Percentiles rank a stretch among this genome's conserved stretches.
Evolutionary conservation across 2,797 vertebrate species (phyloP).

Genomic region (Allobates femoralis): DNA sequence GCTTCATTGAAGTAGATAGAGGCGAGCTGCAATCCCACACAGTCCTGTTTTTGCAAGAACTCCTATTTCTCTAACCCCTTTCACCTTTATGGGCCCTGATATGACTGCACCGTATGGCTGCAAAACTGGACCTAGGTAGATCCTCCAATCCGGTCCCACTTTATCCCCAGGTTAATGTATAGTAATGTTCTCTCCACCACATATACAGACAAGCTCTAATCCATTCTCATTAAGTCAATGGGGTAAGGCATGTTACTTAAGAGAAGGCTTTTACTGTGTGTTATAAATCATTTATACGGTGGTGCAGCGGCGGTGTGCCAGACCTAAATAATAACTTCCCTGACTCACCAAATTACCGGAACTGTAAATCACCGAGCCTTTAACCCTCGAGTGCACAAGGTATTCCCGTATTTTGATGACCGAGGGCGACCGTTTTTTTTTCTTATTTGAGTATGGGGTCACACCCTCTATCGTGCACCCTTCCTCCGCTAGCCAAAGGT

Average conservation of each 20-base stretch:
- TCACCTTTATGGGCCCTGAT: too few relatives aligned
- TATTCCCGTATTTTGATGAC: background rate
- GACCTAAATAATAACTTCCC: constrained; percentile 7
- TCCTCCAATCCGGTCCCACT: background rate
- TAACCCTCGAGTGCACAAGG: background rate
- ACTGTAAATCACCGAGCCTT: background rate
- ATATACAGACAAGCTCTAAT: background rate
- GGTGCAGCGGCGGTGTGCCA: background rate
- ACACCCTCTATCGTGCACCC: too few relatives aligned
- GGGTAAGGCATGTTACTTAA: background rate
- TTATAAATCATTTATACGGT: constrained; percentile 4
- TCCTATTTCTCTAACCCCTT: too few relatives aligned
- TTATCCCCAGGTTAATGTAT: background rate
- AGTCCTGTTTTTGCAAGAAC: too few relatives aligned
- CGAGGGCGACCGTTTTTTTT: too few relatives aligned
- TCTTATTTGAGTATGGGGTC: too few relatives aligned
- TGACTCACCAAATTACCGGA: background rate
- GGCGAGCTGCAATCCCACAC: too few relatives aligned
- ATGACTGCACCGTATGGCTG: too few relatives aligned
- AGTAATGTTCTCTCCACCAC: background rate
- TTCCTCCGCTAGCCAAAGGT: too few relatives aligned
- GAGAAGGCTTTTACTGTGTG: background rate
- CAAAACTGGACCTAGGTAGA: background rate
- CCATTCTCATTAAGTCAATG: background rate
- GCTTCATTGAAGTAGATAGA: too few relatives aligned